Percentiles rank a stretch among this genome's conserved stretches.
Conservation (phyloP, 2,797 vertebrate species). For the Acipenser ruthenus region DNA sequence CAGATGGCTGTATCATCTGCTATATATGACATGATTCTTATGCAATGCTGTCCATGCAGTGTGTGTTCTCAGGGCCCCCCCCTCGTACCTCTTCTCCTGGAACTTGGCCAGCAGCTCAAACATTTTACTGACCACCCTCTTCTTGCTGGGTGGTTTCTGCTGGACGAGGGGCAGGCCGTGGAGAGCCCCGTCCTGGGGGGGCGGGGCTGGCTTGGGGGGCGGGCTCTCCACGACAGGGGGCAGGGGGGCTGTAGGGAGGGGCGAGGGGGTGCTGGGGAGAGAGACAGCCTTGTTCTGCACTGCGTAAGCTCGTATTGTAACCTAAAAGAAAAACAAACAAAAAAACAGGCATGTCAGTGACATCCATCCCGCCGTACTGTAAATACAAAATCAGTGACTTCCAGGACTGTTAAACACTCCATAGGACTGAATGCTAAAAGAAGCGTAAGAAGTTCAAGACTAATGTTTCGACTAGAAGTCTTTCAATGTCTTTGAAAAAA, state of each 20-base stretch:
- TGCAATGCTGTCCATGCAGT: too few relatives aligned
- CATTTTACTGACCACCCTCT: conserved; percentile 60
- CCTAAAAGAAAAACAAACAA: conserved; percentile 37
- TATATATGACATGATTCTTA: too few relatives aligned
- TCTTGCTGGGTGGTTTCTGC: conserved; percentile 40
- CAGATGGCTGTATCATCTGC: too few relatives aligned
- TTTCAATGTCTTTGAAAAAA: too few relatives aligned
- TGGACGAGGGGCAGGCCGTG: conserved; percentile 34
- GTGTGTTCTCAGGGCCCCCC: too few relatives aligned
- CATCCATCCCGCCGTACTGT: not conserved
- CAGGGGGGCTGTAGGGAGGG: not conserved
- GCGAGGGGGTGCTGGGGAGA: not conserved
- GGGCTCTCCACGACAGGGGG: conserved; percentile 9
- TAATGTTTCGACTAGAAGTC: too few relatives aligned
- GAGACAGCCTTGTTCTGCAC: conserved; percentile 38
- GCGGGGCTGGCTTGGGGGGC: conserved; percentile 42
- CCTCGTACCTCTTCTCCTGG: conserved; percentile 26
- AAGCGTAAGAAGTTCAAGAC: too few relatives aligned
- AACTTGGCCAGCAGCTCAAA: conserved; percentile 42
- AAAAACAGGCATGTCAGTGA: rapidly evolving
- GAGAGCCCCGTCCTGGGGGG: conserved; percentile 23
- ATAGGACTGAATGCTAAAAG: too few relatives aligned
- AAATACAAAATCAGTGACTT: not conserved
- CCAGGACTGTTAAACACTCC: too few relatives aligned
- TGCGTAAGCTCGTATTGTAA: conserved; percentile 72